Conservation (phyloP, 2,113 vertebrate genomes). For the Oxyruncus cristatus region DNA sequence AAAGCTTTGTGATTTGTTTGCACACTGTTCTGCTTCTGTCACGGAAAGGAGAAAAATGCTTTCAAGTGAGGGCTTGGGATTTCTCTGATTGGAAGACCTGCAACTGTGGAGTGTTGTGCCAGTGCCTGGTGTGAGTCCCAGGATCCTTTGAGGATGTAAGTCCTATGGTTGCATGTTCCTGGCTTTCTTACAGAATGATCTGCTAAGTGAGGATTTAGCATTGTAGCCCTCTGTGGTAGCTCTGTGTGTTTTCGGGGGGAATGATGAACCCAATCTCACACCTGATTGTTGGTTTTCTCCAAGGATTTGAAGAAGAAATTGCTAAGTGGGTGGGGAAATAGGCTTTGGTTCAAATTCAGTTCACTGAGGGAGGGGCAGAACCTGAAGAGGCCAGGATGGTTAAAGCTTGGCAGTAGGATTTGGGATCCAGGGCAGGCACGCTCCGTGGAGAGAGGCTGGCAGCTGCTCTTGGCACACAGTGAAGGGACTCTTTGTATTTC, state of each 20-base stretch:
- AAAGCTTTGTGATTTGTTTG: neutral
- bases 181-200: neutral
- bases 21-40: neutral
- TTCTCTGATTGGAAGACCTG: neutral
- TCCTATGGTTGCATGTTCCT: neutral
- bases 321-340: neutral
- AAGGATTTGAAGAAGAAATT: neutral
- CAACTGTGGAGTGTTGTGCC: neutral
- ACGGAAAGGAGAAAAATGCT: neutral
- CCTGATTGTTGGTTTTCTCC: neutral
- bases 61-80: neutral
- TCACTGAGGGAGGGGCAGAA: neutral
- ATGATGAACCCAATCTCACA: neutral
- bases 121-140: neutral
- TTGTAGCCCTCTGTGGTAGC: neutral
- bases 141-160: neutral
- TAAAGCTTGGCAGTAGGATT: neutral
- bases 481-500: neutral
- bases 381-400: neutral
- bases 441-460: fast-evolving
- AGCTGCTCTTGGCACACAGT: neutral
- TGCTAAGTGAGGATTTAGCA: neutral
- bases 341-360: neutral
- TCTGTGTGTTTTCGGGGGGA: neutral
- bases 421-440: neutral